Base-by-base conservation (phyloP, 2,113 vertebrate species). In the Peromyscus leucopus region DNA sequence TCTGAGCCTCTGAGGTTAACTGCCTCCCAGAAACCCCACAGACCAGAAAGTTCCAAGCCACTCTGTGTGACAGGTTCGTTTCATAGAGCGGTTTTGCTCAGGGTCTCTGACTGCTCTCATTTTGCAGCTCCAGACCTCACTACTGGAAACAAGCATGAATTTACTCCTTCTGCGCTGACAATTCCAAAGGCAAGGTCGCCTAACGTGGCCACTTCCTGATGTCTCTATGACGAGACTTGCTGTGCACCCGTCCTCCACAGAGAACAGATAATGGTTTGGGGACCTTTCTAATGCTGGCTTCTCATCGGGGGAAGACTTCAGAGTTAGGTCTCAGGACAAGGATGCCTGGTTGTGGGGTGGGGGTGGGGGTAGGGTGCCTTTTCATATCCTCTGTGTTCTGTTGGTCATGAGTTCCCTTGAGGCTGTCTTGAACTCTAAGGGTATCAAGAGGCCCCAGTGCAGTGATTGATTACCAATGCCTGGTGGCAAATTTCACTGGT, bases 381-480 rank as follows among this genome's bases (percentile, higher is more conserved):
- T 39, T 63, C 51, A 74, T 55, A 28, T 46, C n/a, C 46, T 74
- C 33, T 89, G 65, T 61, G 26, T 33, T 91, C 48, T 71, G 19
- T 89, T 87, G 48, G 28, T 31, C 26, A 74, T 91, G 71, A 48
- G 31, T 51, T 75, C 17, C 26, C 16, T 46, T 11, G 33, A 26
- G 28, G 42, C 36, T 48, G 2, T 71, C 46, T 48, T 93, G 48
- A 89, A 46, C 21, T 69, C 83, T 63, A 17, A 57, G 36, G 83
- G 24, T 31, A 75, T 26, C 39, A 36, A 57, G 78, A 55, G 42
- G 3, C 1, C 76, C 36, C n/a, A 13, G n/a, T 39, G 46, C 5
- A 31, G 39, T 78, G 88, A 79, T 46, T n/a, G 76, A n/a, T 87
- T 91, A 26, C 7, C 83, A 67, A 84, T 94, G 83, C 63, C 78